Base-by-base conservation (phyloP, 2,888 invertebrate species). In the Abrostola triplasia region DNA sequence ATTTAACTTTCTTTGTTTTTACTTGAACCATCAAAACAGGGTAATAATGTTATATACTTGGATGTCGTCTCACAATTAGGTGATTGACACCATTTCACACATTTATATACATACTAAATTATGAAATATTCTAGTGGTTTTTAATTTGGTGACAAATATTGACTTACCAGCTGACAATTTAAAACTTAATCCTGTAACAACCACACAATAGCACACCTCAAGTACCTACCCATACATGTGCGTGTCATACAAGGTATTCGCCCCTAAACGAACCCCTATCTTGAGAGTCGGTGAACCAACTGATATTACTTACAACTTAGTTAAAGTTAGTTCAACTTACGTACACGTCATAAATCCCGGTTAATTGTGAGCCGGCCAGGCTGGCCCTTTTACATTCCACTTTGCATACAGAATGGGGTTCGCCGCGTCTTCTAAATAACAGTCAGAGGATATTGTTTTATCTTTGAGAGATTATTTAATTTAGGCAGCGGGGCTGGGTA, bases 351-450 rank as follows among this genome's bases (percentile, higher is more conserved):
- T 83, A 83, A 83, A 80, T 81, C 79, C 59, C 56, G 57, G 72
- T 81, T 82, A 83, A 83, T 82, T 79, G 81, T 74, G 53, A 50
- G 57, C 62, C 57, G 57, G 70, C 65, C 67, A 60, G 67, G 59
- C 50, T 24, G 42, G 49, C 24, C 60, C 59, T 71, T 71, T 72
- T 70, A 72, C 69, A 68, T 76, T 73, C 70, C 66, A 62, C 57
- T 77, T 73, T 67, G 62, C 68, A 70, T 76, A 13, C 44, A 12
- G 44, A 47, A 54, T 47, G 9, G 24, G 42, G 24, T 4, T 24
- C 24, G 24, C 24, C 24, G 24, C 24, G 24, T 5, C 38, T 44
- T 35, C n/a, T 38, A 7, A 10, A 24, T 49, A 9, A 12, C 0
- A 8, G 24, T 24, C 24, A 47, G 13, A 24, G 44, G 24, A 47